These are phyloP conservation scores for Agapornis canus DNA, from an alignment of 2,797 vertebrate species.

Conservation along the genomic window DNA sequence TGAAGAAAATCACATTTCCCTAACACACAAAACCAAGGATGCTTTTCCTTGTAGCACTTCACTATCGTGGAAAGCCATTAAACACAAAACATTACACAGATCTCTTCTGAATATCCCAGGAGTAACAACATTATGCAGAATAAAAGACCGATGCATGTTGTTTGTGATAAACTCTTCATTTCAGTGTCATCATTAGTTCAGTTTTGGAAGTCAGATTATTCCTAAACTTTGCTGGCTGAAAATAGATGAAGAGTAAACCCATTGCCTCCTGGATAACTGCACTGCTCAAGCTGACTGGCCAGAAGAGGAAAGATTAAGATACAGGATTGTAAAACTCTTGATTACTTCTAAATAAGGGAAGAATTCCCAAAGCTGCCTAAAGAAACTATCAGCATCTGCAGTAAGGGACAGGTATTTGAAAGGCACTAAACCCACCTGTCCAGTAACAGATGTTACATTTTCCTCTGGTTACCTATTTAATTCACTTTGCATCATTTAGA, in stretches of 20 bases:
- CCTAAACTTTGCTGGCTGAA: neutral
- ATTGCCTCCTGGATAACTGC: neutral
- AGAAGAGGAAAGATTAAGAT: neutral
- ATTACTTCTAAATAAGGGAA: neutral
- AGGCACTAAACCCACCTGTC: neutral
- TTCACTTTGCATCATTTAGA: neutral
- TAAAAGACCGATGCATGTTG: neutral
- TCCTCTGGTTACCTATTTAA: neutral
- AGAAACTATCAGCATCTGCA: neutral
- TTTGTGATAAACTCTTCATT: neutral
- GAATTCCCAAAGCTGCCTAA: neutral
- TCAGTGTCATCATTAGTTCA: neutral
- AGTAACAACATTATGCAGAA: neutral
- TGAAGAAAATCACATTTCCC: neutral
- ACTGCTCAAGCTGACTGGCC: neutral
- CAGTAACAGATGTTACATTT: neutral
- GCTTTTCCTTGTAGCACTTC: neutral
- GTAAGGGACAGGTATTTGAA: neutral
- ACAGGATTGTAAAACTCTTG: neutral
- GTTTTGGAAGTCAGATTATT: neutral
- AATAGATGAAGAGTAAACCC: neutral
- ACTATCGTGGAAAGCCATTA: neutral
- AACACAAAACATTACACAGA: neutral
- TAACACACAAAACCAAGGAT: fast-evolving
- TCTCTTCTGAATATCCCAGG: neutral